A percentile compares a stretch with the other conserved stretches of the same genome.
These are phyloP conservation scores for Lepidocyrtinus sp. DNA, from an alignment of 2,888 invertebrate species.

Conservation along the genomic window DNA sequence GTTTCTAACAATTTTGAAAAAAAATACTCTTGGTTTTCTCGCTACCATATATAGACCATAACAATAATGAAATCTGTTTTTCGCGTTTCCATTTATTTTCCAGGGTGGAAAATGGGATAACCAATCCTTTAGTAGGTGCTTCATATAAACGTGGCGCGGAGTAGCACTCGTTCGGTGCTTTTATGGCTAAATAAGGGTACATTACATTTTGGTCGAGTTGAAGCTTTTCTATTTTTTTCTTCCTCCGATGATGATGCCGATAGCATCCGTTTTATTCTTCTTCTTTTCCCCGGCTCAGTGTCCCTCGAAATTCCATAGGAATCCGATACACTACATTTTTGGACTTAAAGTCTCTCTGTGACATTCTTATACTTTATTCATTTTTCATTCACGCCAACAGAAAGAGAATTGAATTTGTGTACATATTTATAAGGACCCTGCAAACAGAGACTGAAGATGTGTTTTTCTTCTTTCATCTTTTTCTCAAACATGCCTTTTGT, in stretches of 20 bases:
- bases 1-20: background rate
- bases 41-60: background rate
- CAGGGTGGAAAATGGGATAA: background rate
- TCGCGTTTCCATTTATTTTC: background rate
- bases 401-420: too few relatives aligned
- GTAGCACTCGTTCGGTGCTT: background rate
- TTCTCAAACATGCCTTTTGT: background rate
- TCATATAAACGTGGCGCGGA: too few relatives aligned
- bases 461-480: background rate
- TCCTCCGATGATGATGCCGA: slow-evolving; percentile 27
- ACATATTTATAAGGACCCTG: too few relatives aligned
- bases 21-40: background rate
- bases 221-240: background rate
- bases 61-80: background rate
- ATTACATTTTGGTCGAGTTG: background rate
- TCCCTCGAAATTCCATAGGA: background rate
- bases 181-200: background rate
- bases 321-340: too few relatives aligned
- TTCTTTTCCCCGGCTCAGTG: background rate
- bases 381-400: background rate
- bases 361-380: too few relatives aligned
- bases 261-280: slow-evolving; percentile 32
- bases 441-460: too few relatives aligned
- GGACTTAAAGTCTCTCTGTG: too few relatives aligned
- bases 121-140: too few relatives aligned